These are phyloP conservation scores for Cercopithecus mona DNA, from an alignment of 2,113 vertebrate species.

Conservation along the genomic window DNA sequence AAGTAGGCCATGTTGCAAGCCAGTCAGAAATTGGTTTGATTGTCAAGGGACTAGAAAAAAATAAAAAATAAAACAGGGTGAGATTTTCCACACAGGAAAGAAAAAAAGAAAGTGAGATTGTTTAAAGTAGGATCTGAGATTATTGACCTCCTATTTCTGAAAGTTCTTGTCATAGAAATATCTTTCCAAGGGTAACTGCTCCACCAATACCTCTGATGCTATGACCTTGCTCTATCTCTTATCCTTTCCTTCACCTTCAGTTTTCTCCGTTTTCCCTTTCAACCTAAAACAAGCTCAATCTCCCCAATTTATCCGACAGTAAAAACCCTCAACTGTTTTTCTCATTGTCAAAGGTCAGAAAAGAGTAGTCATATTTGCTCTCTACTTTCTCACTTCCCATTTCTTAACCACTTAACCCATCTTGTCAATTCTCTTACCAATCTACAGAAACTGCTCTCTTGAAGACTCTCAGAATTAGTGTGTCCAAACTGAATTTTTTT, in stretches of 20 bases:
- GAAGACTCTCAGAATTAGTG: neutral
- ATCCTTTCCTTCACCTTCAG: neutral
- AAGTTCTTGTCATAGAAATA: slow-evolving; percentile 7
- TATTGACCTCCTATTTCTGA: neutral
- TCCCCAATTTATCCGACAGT: neutral
- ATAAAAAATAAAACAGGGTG: neutral
- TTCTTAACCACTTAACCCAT: neutral
- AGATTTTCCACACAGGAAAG: neutral
- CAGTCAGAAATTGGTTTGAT: slow-evolving; percentile 36
- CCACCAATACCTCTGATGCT: neutral
- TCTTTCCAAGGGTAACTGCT: neutral
- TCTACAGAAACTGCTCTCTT: neutral
- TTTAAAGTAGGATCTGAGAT: neutral
- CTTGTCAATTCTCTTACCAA: neutral
- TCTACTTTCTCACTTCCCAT: neutral
- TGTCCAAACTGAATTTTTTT: neutral
- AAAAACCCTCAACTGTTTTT: neutral
- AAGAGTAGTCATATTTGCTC: neutral
- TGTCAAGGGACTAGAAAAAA: neutral
- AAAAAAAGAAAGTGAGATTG: neutral
- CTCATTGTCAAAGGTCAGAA: neutral
- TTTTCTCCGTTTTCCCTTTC: neutral
- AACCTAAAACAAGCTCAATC: neutral
- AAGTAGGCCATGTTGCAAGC: slow-evolving; percentile 38
- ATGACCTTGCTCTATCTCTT: neutral